phyloP scores from a whole-genome alignment of 1,140 invertebrate species.

The Lysiphlebus fabarum region DNA sequence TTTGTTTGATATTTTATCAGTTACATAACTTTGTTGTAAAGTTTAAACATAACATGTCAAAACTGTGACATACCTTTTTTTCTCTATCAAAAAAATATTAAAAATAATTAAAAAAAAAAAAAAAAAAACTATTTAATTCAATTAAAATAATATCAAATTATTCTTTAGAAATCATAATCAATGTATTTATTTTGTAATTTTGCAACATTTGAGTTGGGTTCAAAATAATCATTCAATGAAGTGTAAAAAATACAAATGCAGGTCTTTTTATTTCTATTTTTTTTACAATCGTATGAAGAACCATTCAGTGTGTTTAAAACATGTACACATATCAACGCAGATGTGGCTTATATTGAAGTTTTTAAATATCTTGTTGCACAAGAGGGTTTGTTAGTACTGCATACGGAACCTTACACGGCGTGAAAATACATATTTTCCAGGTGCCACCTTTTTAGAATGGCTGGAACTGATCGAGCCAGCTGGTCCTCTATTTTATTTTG shows the following conservation, averaged over 20 bases:
- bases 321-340: slow-evolving; percentile 19
- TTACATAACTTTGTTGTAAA: no score
- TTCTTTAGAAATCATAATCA: no score
- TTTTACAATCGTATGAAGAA: no score
- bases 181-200: neutral
- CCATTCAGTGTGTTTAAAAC: neutral
- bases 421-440: slow-evolving; percentile 41
- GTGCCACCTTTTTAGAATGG: slow-evolving; percentile 39
- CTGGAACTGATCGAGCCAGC: slow-evolving; percentile 32
- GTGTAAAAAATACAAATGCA: slow-evolving; percentile 1
- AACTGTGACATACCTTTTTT: no score
- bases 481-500: slow-evolving; percentile 22
- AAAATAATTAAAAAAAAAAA: no score
- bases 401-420: slow-evolving; percentile 29
- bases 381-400: slow-evolving; percentile 12
- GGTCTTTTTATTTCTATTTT: neutral
- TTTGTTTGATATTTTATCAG: no score
- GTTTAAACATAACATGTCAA: no score
- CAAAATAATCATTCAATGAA: neutral
- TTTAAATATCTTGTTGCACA: slow-evolving; percentile 17
- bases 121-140: no score
- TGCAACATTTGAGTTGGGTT: no score
- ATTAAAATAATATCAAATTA: no score
- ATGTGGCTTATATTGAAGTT: slow-evolving; percentile 17
- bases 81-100: no score